phyloP scores from a whole-genome alignment of 2,797 vertebrate genomes.

The Clarias laeviceps region DNA sequence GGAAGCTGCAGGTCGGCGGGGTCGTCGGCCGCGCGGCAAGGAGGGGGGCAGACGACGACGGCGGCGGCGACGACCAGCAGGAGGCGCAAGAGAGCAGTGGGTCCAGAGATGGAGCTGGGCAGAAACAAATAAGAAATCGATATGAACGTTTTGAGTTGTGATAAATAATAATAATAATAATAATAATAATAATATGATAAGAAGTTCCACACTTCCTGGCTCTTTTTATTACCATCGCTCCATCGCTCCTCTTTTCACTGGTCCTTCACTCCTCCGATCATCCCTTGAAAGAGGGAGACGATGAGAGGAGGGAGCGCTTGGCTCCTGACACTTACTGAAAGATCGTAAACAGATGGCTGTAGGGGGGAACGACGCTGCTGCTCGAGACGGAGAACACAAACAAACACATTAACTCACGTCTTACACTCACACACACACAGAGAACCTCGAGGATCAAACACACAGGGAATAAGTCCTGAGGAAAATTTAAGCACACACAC shows the following conservation, averaged over 20 bases:
- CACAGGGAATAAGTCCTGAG: not conserved
- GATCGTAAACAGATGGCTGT: conserved; percentile 65
- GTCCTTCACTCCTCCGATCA: conserved; percentile 74
- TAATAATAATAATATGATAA: not conserved
- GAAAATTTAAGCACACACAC: conserved; percentile 30
- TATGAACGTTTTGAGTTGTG: not conserved
- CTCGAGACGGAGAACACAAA: conserved; percentile 53
- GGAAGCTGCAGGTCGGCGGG: conserved; percentile 72
- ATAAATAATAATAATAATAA: not conserved
- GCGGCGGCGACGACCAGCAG: conserved; percentile 65
- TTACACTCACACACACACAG: conserved; percentile 18
- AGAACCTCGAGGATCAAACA: conserved; percentile 17
- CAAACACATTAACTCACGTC: conserved; percentile 53
- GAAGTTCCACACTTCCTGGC: conserved; percentile 43
- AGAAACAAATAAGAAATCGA: not conserved
- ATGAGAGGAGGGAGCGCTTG: conserved; percentile 57
- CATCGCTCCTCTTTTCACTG: conserved; percentile 82
- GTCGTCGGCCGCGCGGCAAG: conserved; percentile 60
- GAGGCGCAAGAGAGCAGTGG: conserved; percentile 69
- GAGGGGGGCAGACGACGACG: conserved; percentile 65
- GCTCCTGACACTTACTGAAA: conserved; percentile 62
- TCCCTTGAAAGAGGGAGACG: conserved; percentile 66
- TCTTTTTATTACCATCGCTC: conserved; percentile 80
- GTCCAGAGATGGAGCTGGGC: conserved; percentile 78
- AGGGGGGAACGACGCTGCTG: conserved; percentile 53